phyloP scores from a whole-genome alignment of 2,797 vertebrate species.

The Perodicticus potto region DNA sequence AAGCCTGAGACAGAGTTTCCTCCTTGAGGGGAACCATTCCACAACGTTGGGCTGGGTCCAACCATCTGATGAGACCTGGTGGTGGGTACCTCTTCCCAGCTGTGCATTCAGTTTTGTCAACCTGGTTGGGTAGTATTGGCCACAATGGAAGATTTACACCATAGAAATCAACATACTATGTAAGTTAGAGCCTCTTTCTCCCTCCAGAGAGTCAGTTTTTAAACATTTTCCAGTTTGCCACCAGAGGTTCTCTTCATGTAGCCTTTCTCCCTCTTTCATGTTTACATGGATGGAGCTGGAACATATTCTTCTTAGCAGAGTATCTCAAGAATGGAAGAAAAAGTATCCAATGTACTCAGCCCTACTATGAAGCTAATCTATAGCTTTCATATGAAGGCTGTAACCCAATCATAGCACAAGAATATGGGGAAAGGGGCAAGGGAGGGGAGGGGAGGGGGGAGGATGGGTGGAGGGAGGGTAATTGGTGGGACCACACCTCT shows the following conservation, averaged over 20 bases:
- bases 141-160: neutral
- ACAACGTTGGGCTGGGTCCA: neutral
- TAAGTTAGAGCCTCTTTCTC: neutral
- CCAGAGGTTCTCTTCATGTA: conserved; percentile 15
- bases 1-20: neutral
- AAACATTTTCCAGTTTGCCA: neutral
- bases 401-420: no score
- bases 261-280: no score
- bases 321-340: no score
- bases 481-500: no score
- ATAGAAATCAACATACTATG: neutral
- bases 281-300: no score
- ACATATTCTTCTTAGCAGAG: no score
- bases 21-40: neutral
- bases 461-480: no score
- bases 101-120: neutral
- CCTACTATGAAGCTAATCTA: no score
- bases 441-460: no score
- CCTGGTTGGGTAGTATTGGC: neutral
- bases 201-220: neutral
- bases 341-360: no score
- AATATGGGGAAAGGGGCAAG: no score
- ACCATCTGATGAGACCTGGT: neutral
- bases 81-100: neutral
- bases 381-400: no score